A percentile compares a stretch with the other conserved stretches of the same genome.
Evolutionary conservation across 2,113 vertebrate species (phyloP).

Genomic region (Labeo catla): DNA sequence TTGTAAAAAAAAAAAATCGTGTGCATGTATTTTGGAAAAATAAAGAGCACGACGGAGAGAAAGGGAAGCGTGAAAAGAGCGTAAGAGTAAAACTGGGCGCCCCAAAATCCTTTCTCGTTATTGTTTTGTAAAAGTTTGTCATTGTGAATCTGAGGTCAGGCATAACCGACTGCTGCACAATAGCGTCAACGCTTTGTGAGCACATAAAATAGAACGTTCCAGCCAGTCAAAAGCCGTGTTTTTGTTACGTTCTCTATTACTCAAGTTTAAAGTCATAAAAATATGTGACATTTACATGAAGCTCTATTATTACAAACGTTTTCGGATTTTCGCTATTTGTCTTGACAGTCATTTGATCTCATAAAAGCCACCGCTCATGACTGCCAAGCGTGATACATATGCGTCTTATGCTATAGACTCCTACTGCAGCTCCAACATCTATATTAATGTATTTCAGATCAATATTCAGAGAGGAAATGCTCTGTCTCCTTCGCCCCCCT

Average conservation of each 20-base stretch:
- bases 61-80: not conserved
- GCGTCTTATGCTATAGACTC: not conserved
- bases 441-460: constrained; percentile 52
- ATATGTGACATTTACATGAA: constrained; percentile 17
- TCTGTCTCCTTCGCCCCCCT: constrained; percentile 37
- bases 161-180: constrained; percentile 53
- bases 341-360: not conserved
- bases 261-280: constrained; percentile 60
- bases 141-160: constrained; percentile 57
- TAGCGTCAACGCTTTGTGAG: constrained; percentile 52
- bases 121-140: constrained; percentile 49
- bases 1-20: not conserved
- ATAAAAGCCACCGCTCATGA: not conserved
- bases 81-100: constrained; percentile 5
- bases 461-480: constrained; percentile 58
- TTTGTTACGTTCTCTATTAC: constrained; percentile 42
- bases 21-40: not conserved
- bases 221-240: constrained; percentile 33
- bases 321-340: not conserved
- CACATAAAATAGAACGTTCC: constrained; percentile 44
- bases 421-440: constrained; percentile 44
- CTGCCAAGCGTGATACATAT: not conserved
- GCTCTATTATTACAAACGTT: not conserved
- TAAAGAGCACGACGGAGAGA: not conserved
- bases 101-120: constrained; percentile 43